A percentile compares a stretch with the other conserved stretches of the same genome.
Evolutionary conservation across 2,888 invertebrate genomes (phyloP).

Genomic region (Orthosia cruda): DNA sequence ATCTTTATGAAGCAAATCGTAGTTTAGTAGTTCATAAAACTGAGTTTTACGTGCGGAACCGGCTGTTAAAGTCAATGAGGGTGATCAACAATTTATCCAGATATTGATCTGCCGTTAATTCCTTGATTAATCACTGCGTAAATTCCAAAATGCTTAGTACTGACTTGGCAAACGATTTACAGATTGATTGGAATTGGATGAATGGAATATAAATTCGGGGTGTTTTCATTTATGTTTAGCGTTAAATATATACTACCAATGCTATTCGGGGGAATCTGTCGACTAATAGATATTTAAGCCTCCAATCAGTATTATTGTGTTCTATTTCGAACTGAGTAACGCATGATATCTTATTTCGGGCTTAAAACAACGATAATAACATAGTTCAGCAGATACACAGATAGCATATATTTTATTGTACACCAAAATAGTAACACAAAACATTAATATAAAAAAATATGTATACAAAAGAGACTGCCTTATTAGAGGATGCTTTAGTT

Average conservation of each 20-base stretch:
- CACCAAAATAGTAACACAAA: too few relatives aligned
- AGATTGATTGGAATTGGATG: constrained; percentile 23
- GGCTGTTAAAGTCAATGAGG: constrained; percentile 31
- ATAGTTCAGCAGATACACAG: too few relatives aligned
- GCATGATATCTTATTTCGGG: too few relatives aligned
- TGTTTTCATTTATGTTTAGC: constrained; percentile 7
- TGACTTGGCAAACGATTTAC: constrained; percentile 38
- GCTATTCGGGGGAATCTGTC: not conserved
- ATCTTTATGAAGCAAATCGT: constrained; percentile 36
- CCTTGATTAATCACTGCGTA: constrained; percentile 70
- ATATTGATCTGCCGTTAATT: constrained; percentile 70
- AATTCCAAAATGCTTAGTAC: constrained; percentile 51
- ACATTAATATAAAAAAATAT: too few relatives aligned
- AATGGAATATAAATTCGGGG: constrained; percentile 9
- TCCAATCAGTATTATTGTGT: not conserved
- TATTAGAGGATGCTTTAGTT: too few relatives aligned
- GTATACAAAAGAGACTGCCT: too few relatives aligned
- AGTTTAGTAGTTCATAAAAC: constrained; percentile 54
- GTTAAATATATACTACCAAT: not conserved
- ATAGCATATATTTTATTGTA: too few relatives aligned
- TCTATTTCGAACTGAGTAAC: not conserved
- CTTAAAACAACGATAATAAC: too few relatives aligned
- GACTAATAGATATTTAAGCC: not conserved
- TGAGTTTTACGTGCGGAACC: constrained; percentile 31
- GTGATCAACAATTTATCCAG: constrained; percentile 61